Evolutionary conservation across 2,113 vertebrate species (phyloP).

Genomic region (Trochalopteron elliotii): DNA sequence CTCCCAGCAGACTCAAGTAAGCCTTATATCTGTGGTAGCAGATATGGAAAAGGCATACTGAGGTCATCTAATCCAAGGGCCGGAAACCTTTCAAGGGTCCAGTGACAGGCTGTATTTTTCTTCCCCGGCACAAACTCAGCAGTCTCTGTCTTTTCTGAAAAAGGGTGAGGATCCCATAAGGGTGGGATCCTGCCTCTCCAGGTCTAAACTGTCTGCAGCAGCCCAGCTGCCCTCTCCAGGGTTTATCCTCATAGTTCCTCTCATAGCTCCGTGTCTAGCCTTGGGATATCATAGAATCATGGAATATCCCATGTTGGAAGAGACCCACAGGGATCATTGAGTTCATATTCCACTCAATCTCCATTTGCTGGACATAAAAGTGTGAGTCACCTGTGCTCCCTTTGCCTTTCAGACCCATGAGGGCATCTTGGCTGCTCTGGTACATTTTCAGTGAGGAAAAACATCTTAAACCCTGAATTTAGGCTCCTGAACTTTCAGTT

Average conservation of each 20-base stretch:
- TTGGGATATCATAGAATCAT: not conserved
- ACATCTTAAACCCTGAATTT: not conserved
- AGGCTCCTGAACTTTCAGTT: not conserved
- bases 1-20: not conserved
- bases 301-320: not conserved
- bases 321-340: not conserved
- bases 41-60: slow-evolving; percentile 30
- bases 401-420: not conserved
- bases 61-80: slow-evolving; percentile 38
- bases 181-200: not conserved
- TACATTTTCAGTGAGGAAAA: not conserved
- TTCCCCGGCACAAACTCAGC: not conserved
- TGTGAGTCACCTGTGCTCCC: not conserved
- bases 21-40: not conserved
- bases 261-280: not conserved
- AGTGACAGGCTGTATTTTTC: slow-evolving; percentile 36
- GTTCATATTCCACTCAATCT: not conserved
- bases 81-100: slow-evolving; percentile 23
- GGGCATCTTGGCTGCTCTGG: not conserved
- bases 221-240: not conserved
- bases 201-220: not conserved
- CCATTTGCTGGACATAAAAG: not conserved
- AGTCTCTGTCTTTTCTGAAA: not conserved
- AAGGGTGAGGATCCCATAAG: not conserved
- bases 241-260: not conserved